Evolutionary conservation across 2,888 invertebrate genomes (phyloP).

Genomic region (Mimumesa dahlbomi): DNA sequence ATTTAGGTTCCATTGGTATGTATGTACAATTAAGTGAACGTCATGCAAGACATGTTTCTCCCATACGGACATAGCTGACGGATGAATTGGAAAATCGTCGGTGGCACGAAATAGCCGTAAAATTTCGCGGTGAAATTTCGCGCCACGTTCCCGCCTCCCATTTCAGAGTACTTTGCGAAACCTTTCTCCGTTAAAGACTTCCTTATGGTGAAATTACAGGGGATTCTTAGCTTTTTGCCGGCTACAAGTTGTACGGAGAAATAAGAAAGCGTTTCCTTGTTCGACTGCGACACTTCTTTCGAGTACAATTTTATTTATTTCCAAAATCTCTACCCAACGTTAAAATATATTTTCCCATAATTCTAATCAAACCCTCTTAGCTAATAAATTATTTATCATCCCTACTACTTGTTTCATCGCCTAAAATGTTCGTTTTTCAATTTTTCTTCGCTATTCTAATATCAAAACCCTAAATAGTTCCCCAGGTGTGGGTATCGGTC

Average conservation of each 20-base stretch:
- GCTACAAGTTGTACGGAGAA: constrained; percentile 23
- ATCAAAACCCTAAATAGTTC: too few species aligned
- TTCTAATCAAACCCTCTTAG: too few species aligned
- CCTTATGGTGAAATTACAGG: constrained; percentile 40
- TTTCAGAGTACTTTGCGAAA: constrained; percentile 36
- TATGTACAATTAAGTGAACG: neutral
- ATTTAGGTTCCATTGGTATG: too few species aligned
- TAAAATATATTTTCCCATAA: constrained; percentile 34
- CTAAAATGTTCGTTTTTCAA: too few species aligned
- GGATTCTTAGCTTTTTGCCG: constrained; percentile 26
- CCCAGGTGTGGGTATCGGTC: too few species aligned
- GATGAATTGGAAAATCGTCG: too few species aligned
- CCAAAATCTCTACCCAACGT: constrained; percentile 36
- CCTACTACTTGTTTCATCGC: too few species aligned
- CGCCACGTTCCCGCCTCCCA: constrained; percentile 2
- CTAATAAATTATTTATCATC: too few species aligned
- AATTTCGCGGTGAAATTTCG: constrained; percentile 34
- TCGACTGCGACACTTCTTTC: neutral
- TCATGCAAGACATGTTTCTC: neutral
- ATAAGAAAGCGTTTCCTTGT: constrained; percentile 8
- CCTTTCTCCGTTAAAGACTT: constrained; percentile 53
- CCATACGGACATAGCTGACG: neutral
- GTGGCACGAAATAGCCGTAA: constrained; percentile 25
- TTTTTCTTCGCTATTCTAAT: too few species aligned
- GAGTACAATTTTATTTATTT: constrained; percentile 22